Conservation (phyloP, 2,113 vertebrate genomes). For the Embiotoca jacksoni region DNA sequence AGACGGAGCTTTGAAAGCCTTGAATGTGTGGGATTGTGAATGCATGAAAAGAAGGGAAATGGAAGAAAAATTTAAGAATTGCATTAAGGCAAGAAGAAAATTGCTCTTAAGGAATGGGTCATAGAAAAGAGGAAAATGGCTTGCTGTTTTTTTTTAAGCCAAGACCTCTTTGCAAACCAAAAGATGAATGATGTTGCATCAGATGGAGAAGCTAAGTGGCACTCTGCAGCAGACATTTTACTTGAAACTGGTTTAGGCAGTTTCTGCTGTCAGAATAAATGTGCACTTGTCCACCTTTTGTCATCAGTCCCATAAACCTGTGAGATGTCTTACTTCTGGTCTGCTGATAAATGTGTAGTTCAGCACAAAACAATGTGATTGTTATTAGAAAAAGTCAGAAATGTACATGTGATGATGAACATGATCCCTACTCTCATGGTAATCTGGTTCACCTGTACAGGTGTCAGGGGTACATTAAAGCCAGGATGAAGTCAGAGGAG, state of each 20-base stretch:
- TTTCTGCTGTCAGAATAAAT: constrained; percentile 15
- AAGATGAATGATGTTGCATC: constrained; percentile 14
- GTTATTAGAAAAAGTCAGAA: neutral
- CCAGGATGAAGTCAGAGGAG: constrained; percentile 98
- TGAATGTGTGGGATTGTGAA: constrained; percentile 10
- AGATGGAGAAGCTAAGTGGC: neutral
- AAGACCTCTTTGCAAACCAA: neutral
- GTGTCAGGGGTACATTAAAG: constrained; percentile 98
- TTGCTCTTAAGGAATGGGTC: constrained; percentile 15
- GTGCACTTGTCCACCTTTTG: constrained; percentile 7
- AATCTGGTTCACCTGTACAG: constrained; percentile 76
- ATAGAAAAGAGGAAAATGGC: constrained; percentile 30
- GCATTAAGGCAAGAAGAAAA: constrained; percentile 35
- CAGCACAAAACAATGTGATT: neutral
- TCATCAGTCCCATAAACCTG: neutral
- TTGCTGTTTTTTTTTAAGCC: neutral
- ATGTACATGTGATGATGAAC: neutral
- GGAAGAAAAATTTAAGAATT: constrained; percentile 10
- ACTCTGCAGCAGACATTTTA: neutral
- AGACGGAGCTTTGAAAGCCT: constrained; percentile 41
- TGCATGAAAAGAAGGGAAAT: constrained; percentile 27
- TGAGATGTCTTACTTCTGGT: neutral
- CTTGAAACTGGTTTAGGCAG: neutral
- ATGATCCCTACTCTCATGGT: constrained; percentile 14
- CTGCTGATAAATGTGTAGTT: neutral